Evolutionary conservation across 2,888 invertebrate genomes (phyloP), one percentile per base, ranked within the genome.

Genomic region (Strigamia transsilvanica): DNA sequence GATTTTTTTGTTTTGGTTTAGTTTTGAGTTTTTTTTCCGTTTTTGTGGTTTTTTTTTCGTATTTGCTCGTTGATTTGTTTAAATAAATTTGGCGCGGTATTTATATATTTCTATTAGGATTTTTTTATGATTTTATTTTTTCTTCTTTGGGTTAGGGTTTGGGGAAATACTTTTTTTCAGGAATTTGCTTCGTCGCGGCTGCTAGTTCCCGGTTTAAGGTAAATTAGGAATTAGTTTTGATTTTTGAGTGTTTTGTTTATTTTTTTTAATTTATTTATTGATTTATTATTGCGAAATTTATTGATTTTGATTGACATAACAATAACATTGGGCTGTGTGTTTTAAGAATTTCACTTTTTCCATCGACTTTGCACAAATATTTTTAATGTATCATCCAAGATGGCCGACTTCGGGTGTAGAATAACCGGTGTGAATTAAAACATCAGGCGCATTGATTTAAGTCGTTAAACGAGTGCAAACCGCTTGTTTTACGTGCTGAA

Each of bases 1-100:
- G 46, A 46, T 13, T 61, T 61, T 61, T 61, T 61, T 61, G 21
- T 61, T 23, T 61, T 61, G 10, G 61, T 61, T 61, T 18, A 61
- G 18, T 18, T 10, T 38, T 34, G 34, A 34, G 3, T 34, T 6
- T 38, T 9, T 38, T 38, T 51, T 51, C 15, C 6, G n/a, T 51
- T 51, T 51, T 13, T 18, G 51, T 6, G 18, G 51, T 18, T 18
- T 18, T 51, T 51, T 13, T 51, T 18, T 3, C 2, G 2, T 27
- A 27, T 27, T 18, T 51, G 51, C 7, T 18, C 38, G 51, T 51
- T 18, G 6, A 51, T 18, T 51, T 13, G 51, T 13, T 6, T 51
- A 51, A 51, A 51, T 51, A 15, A 18, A 51, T 3, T 6, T 15
- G 51, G 18, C 15, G 18, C 51, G 18, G 18, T 18, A 51, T 51